phyloP scores from a whole-genome alignment of 2,888 invertebrate genomes.

The Dynastes hyllus region DNA sequence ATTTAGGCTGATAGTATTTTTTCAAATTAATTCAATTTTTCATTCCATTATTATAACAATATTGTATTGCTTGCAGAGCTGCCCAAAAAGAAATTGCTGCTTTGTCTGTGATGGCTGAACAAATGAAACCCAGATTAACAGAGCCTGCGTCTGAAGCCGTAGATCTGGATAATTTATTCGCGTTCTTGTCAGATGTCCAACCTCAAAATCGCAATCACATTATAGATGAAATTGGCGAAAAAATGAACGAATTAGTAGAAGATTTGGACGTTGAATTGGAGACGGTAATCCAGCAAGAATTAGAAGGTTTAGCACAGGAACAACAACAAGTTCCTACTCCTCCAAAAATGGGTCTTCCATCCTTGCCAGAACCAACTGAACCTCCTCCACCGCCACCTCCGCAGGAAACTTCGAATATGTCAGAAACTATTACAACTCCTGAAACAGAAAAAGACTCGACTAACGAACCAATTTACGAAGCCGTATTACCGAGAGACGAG shows the following conservation, averaged over 20 bases:
- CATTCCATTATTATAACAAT: no score
- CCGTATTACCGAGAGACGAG: slow-evolving; percentile 83
- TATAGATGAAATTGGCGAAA: slow-evolving; percentile 88
- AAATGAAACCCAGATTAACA: slow-evolving; percentile 77
- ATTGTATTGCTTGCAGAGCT: slow-evolving; percentile 71
- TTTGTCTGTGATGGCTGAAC: slow-evolving; percentile 83
- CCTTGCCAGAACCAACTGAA: slow-evolving; percentile 83
- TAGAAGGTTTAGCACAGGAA: slow-evolving; percentile 73
- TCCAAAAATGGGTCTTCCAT: slow-evolving; percentile 75
- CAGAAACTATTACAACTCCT: slow-evolving; percentile 57
- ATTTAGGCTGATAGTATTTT: no score
- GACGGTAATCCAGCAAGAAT: slow-evolving; percentile 78
- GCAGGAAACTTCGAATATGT: slow-evolving; percentile 53
- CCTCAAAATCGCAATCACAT: slow-evolving; percentile 73
- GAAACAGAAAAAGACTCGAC: slow-evolving; percentile 57
- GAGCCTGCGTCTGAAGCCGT: slow-evolving; percentile 79
- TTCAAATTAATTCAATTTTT: no score
- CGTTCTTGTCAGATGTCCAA: slow-evolving; percentile 88
- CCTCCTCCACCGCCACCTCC: slow-evolving; percentile 71
- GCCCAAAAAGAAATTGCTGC: slow-evolving; percentile 82
- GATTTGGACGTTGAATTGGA: slow-evolving; percentile 87
- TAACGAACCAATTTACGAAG: slow-evolving; percentile 89
- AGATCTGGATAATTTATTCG: slow-evolving; percentile 91
- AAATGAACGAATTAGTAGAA: slow-evolving; percentile 88
- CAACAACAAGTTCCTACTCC: slow-evolving; percentile 64